Conservation (phyloP, 2,888 invertebrate species). For the Nomada goodeniana region DNA sequence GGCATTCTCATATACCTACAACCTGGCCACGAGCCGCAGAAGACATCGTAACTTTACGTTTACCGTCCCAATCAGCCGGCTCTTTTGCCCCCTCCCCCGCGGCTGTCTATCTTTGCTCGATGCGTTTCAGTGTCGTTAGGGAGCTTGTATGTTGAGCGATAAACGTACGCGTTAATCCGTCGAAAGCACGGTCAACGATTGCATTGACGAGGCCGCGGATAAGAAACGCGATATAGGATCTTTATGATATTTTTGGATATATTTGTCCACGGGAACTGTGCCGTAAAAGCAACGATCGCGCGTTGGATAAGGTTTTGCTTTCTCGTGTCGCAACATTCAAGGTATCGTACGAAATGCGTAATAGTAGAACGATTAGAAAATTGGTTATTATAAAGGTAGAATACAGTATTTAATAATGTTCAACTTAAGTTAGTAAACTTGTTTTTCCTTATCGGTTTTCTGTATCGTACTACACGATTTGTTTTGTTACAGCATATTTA, state of each 20-base stretch:
- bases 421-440: no score
- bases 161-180: neutral
- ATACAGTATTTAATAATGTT: no score
- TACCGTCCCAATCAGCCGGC: neutral
- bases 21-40: neutral
- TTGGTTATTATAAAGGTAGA: neutral
- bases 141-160: neutral
- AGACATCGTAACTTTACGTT: slow-evolving; percentile 14
- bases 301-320: neutral
- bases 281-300: neutral
- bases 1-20: neutral
- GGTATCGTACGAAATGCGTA: neutral
- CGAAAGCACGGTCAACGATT: neutral
- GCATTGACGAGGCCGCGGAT: neutral
- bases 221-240: neutral
- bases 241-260: neutral
- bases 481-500: no score
- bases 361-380: neutral
- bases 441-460: no score
- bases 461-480: no score
- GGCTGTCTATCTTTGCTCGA: no score
- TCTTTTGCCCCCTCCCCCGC: no score
- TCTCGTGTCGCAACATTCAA: neutral
- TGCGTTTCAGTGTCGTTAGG: no score
- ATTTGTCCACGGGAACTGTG: neutral